A percentile compares a stretch with the other conserved stretches of the same genome.
Conservation (phyloP, 2,888 invertebrate genomes). For the Melanargia galathea region DNA sequence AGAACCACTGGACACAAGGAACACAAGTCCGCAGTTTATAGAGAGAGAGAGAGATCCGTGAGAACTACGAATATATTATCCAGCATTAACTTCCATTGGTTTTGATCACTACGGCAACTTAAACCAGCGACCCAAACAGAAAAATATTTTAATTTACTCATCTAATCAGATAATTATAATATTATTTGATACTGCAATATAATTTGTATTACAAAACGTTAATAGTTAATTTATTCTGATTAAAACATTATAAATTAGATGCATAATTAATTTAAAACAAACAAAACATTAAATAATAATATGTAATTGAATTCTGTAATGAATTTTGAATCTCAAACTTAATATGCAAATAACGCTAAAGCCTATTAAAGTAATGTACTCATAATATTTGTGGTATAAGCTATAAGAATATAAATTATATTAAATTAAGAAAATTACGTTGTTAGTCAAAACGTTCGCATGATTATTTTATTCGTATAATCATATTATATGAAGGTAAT, state of each 20-base stretch:
- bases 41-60: no score
- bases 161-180: neutral
- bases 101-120: no score
- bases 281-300: conserved; percentile 23
- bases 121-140: no score
- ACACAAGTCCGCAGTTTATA: no score
- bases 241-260: conserved; percentile 1
- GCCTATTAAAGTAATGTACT: conserved; percentile 59
- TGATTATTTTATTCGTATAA: no score
- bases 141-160: no score
- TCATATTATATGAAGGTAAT: no score
- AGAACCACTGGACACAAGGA: no score
- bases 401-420: conserved; percentile 36
- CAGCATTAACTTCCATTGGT: no score
- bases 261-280: conserved; percentile 25
- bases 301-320: conserved; percentile 39
- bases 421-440: neutral
- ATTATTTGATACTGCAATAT: neutral
- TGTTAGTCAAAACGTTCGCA: no score
- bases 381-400: conserved; percentile 51
- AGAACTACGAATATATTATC: no score
- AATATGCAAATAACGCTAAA: conserved; percentile 60
- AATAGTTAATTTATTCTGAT: neutral
- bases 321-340: conserved; percentile 50
- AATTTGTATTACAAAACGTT: neutral